phyloP scores from a whole-genome alignment of 2,113 vertebrate genomes.

The Eulemur macaco region DNA sequence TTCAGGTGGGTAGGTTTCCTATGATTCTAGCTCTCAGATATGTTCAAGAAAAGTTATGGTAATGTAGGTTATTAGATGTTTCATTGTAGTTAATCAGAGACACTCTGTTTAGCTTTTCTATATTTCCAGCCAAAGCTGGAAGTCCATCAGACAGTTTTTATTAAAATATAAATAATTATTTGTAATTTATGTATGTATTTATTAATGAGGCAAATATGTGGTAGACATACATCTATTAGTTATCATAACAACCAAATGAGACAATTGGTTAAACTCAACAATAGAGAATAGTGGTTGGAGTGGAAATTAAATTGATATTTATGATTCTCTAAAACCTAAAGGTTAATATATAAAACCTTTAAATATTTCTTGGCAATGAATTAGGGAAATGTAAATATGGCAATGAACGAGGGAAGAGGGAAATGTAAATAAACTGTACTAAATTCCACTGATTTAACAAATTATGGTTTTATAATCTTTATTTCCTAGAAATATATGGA shows the following conservation, averaged over 20 bases:
- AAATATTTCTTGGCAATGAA: not conserved
- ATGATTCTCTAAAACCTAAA: not conserved
- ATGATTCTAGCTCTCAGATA: not conserved
- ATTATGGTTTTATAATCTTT: not conserved
- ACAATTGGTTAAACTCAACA: not conserved
- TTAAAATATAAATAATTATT: not conserved
- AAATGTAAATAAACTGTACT: not conserved
- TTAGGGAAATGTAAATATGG: not conserved
- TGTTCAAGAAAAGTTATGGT: not conserved
- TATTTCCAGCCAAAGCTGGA: not conserved
- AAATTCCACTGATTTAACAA: not conserved
- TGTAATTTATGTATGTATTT: not conserved
- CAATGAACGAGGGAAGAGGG: not conserved
- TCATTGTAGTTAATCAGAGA: not conserved
- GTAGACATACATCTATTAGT: not conserved
- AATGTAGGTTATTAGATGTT: not conserved
- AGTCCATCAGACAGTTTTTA: not conserved
- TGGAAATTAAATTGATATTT: not conserved
- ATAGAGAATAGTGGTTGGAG: not conserved
- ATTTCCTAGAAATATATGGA: not conserved
- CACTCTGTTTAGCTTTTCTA: not conserved
- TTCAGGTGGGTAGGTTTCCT: not conserved
- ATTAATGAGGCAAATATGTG: not conserved
- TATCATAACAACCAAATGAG: conserved; percentile 11
- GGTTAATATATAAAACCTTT: not conserved